These are phyloP conservation scores for Alcis repandata DNA, from an alignment of 2,888 invertebrate genomes.

Conservation along the genomic window DNA sequence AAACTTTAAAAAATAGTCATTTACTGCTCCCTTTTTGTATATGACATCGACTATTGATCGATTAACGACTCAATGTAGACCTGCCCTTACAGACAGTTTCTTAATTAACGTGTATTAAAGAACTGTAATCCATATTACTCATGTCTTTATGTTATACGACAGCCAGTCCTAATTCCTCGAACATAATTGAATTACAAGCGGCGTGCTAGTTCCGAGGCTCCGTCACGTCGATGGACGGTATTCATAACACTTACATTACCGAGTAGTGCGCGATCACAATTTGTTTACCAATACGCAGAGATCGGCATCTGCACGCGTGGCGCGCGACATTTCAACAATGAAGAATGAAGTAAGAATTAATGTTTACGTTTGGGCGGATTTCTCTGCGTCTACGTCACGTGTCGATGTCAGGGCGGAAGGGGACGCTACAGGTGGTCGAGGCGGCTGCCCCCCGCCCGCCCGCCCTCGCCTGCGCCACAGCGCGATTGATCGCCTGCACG, in stretches of 20 bases:
- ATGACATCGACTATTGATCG: conserved; percentile 7
- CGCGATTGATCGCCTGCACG: conserved; percentile 84
- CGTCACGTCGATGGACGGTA: conserved; percentile 47
- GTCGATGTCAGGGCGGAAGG: conserved; percentile 69
- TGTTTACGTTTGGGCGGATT: conserved; percentile 87
- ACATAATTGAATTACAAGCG: conserved; percentile 76
- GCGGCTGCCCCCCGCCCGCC: conserved; percentile 50
- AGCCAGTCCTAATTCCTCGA: conserved; percentile 65
- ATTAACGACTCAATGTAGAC: background rate
- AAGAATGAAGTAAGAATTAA: conserved; percentile 86
- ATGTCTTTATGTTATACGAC: conserved; percentile 46
- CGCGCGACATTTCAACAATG: conserved; percentile 81
- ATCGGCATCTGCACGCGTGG: conserved; percentile 79
- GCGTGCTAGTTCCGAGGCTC: conserved; percentile 53
- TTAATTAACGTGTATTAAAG: conserved; percentile 19
- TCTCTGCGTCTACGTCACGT: conserved; percentile 85
- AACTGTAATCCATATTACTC: conserved; percentile 29
- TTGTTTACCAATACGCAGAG: conserved; percentile 83
- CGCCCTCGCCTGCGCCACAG: conserved; percentile 66
- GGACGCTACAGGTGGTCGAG: conserved; percentile 79
- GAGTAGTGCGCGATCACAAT: conserved; percentile 58
- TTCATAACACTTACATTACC: conserved; percentile 53
- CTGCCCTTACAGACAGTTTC: conserved; percentile 8
- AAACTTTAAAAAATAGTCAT: background rate
- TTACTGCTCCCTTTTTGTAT: too few relatives aligned